Evolutionary conservation across 2,797 vertebrate species (phyloP), one percentile per base, ranked within the genome.

Genomic region (Sebastes taczanowskii): DNA sequence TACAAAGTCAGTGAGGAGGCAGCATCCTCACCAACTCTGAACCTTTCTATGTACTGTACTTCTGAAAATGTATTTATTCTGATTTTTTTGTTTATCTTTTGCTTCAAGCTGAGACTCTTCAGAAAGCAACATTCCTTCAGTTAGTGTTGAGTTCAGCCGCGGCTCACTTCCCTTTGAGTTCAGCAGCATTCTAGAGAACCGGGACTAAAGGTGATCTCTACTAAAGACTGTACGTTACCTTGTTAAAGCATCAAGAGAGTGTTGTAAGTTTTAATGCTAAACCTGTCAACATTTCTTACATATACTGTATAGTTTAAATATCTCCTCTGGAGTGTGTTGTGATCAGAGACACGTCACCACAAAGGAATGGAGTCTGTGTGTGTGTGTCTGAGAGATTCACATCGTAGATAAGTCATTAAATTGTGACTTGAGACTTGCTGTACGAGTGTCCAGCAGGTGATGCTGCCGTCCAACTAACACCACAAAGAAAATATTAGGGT

Each of bases 61-160:
- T 71, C 7, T 58, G 6, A 46, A 16, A 64, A 72, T 62, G 22
- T 61, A 72, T 83, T 86, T 71, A 74, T 86, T 83, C 18, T 2
- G 20, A 11, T 30, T 68, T 68, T 68, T 68, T 22, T 49, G 10
- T 35, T 38, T 13, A 22, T 59, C 20, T 34, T 71, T 83, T 60
- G 61, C 66, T 66, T 62, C 49, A 11, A 67, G 34, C 30, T 34
- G 8, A 72, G 34, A 35, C 25, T 71, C 20, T 74, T 63, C 66
- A 49, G 49, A 13, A 65, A 29, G 56, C 29, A 10, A 59, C 71
- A 68, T 71, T 81, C 61, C 68, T 68, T 53, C 27, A 7, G 23
- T 29, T 58, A 3, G 53, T 61, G 49, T 30, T 8, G n/a, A 30
- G 46, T 61, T 62, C 27, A 62, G 30, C 30, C 1, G 4, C 8